phyloP scores from a whole-genome alignment of 1,140 invertebrate species.

The Laupala kohalensis region DNA sequence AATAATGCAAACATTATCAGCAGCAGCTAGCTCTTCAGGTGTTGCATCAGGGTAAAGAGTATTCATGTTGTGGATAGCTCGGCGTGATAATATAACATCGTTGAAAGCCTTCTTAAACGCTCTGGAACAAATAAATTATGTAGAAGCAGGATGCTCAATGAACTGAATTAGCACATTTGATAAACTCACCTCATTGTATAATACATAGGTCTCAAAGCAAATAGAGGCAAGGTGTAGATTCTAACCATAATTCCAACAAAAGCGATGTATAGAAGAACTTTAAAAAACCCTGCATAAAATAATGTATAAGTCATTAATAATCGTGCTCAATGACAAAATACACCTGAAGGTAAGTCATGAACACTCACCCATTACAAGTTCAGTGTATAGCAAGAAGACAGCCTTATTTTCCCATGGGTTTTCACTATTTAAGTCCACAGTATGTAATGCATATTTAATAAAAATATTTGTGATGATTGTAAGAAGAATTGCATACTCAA shows the following conservation, averaged over 20 bases:
- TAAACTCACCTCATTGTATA: conserved; percentile 71
- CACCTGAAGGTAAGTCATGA: neutral
- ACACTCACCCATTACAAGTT: conserved; percentile 81
- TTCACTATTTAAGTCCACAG: conserved; percentile 85
- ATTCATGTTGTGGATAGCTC: conserved; percentile 97
- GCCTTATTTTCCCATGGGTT: conserved; percentile 99
- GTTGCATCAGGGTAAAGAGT: conserved; percentile 95
- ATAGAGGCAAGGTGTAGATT: conserved; percentile 94
- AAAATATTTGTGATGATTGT: conserved; percentile 88
- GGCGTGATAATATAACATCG: conserved; percentile 91
- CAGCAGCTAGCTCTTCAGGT: conserved; percentile 77
- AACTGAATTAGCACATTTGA: neutral
- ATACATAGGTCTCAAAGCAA: conserved; percentile 98
- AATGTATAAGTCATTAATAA: neutral
- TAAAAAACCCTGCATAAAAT: conserved; percentile 41
- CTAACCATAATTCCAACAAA: conserved; percentile 96
- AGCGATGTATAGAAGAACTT: conserved; percentile 81
- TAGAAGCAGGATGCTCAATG: neutral
- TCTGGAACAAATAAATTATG: conserved; percentile 34
- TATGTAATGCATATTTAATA: conserved; percentile 92
- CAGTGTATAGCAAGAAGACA: conserved; percentile 91
- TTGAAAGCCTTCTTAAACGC: conserved; percentile 97
- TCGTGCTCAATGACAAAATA: neutral
- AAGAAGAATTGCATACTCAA: conserved; percentile 96
- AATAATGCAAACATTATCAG: conserved; percentile 98